Base-by-base conservation (phyloP, 2,113 vertebrate genomes). In the Podarcis cretensis region DNA sequence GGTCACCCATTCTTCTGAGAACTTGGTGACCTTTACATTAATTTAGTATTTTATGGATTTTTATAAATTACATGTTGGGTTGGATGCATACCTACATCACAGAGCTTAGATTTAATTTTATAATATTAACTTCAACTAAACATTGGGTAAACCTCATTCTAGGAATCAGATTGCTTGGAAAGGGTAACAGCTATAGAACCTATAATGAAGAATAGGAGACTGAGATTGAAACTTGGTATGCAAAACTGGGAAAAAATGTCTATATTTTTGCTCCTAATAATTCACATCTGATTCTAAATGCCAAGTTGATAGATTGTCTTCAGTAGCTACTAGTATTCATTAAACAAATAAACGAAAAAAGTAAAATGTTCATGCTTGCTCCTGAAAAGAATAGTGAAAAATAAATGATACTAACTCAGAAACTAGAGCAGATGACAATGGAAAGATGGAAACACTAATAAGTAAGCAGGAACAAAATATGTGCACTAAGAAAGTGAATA, bases 31-130 rank as follows among this genome's bases (percentile, higher is more conserved):
- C 90, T 97, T 97, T 95, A 92, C 88, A 94, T 93, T 92, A 92
- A 94, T 94, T 95, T 96, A 78, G 76, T 89, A 5, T 91, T 95
- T 93, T 91, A 94, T 93, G 73, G 83, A 94, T 96, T 95, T 96
- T 95, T 92, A 92, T 90, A 88, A 95, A 93, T 95, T 95, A 92
- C 90, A 94, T 91, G 90, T 6, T 79, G 88, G 35, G 71, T 37
- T 87, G 40, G 13, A 82, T 88, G 89, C 92, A 71, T 91, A 91
- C 86, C 82, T 71, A 87, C 59, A 88, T 23, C 3, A 69, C 37
- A 87, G 80, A 82, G 81, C 21, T 81, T 76, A 48, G 90, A 91
- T 5, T 83, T 90, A 87, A 85, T 87, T 40, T 89, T 32, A 93
- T 63, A 91, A 81, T 40, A 75, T 27, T n/a, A 37, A 2, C 0